Base-by-base conservation (phyloP, 2,888 invertebrate genomes). In the Pseudoips prasinana region DNA sequence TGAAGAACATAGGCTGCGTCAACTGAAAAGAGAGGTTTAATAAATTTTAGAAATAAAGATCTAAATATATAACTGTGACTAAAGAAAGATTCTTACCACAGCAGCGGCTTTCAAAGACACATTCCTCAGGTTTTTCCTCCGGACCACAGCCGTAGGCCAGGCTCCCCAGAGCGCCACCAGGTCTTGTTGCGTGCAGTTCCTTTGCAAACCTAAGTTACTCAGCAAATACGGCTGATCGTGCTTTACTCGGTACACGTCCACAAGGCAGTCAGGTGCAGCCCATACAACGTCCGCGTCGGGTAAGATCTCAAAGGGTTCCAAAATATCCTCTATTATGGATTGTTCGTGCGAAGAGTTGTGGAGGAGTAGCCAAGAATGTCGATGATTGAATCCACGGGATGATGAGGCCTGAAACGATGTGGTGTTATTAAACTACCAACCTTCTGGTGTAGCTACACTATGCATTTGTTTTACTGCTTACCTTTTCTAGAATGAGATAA, bases 281-380 rank as follows among this genome's bases (percentile, higher is more conserved):
- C 74, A 74, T 6, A 64, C 66, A 11, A 83, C 78, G 37, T 86
- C 85, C 0, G 75, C 68, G 28, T 85, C 84, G 0, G 85, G 85
- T 0, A 84, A 49, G 4, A 84, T 54, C 9, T 46, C 49, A n/a
- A 58, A 30, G 7, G 49, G 39, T 0, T 39, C 41, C 8, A 84
- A 49, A 1, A 49, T 27, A 0, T 39, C 34, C 1, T 66, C 60
- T 1, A 73, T 14, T 5, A 34, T 14, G 1, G 60, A 45, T 0
- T 39, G 22, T 29, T 75, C 67, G 24, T 57, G 48, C 0, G 53
- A 20, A 1, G 58, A 39, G 23, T 67, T 46, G 36, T 73, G 58
- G 1, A 83, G 46, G 3, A 86, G 46, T 3, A 85, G 65, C 85
- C 85, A 86, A 0, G 78, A 61, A 56, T 78, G 62, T 0, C 80